Evolutionary conservation across 1,140 invertebrate genomes (phyloP), one percentile per base, ranked within the genome.

Genomic region (Conus ventricosus): DNA sequence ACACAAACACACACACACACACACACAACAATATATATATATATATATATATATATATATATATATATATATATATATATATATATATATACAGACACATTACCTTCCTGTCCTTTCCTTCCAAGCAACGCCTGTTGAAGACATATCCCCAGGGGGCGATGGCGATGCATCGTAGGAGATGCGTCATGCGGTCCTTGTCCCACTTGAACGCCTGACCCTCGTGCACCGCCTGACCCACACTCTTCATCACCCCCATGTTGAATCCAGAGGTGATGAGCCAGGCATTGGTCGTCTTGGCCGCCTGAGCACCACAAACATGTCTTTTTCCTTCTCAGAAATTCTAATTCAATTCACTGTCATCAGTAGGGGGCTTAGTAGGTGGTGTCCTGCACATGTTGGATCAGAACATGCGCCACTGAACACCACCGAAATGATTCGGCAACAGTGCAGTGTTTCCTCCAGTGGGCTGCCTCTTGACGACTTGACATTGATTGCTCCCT

Each of bases 121-220:
- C 96, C 10, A 99, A 96, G 93, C 98, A 97, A 90, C 98, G 97
- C 93, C 98, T 97, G 93, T 98, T 97, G 94, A 99, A 98, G 51
- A 99, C 97, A 93, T 99, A 98, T 75, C 99, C 99, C 99, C 99
- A 99, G 5, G 99, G 99, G 8, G 98, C 98, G 89, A 99, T 99
- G 80, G 99, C 99, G 93, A 99, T 98, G 90, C 94, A 94, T 7
- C 94, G 87, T 17, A 95, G 82, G 0, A 92, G 82, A 88, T 94
- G 93, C 7, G 91, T 92, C 91, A 94, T 92, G 23, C 92, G 88
- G 71, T 94, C 92, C 60, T 94, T 90, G 83, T 93, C 91, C 93
- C 93, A 94, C 84, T 85, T 67, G 86, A 94, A 95, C 17, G 93
- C 92, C 88, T 95, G 94, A 1, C 98, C 98, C 97, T 95, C 87